phyloP scores from a whole-genome alignment of 23 tunicate species.

The Phallusia fumigata region DNA sequence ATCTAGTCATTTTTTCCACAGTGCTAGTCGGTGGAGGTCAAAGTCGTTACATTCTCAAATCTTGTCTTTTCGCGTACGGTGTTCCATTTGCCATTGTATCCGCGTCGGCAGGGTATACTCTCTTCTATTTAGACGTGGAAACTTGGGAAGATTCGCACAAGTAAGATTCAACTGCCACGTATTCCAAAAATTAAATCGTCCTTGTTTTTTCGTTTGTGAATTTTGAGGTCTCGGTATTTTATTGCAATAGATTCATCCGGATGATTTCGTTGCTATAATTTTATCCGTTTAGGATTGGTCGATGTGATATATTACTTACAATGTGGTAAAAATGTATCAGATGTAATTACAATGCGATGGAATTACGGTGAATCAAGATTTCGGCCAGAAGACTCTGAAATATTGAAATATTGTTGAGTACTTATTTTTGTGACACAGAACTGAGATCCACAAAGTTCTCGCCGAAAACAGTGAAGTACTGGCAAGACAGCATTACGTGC shows the following conservation, averaged over 20 bases:
- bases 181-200: too few relatives aligned
- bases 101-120: constrained; percentile 10
- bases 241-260: too few relatives aligned
- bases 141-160: not conserved
- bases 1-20: not conserved
- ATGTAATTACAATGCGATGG: too few relatives aligned
- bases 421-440: not conserved
- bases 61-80: constrained; percentile 24
- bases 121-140: constrained; percentile 5
- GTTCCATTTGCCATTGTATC: constrained; percentile 12
- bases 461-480: not conserved
- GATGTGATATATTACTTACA: too few relatives aligned
- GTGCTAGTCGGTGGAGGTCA: not conserved
- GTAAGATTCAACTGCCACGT: constrained; percentile 6
- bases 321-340: too few relatives aligned
- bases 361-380: too few relatives aligned
- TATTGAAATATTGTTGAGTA: not conserved
- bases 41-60: constrained; percentile 17
- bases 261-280: too few relatives aligned
- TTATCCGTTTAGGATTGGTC: too few relatives aligned
- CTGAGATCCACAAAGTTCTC: not conserved
- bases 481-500: not conserved
- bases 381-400: too few relatives aligned
- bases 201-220: too few relatives aligned
- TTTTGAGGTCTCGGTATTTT: too few relatives aligned